Evolutionary conservation across 2,113 vertebrate genomes (phyloP).

Genomic region (Meles meles): DNA sequence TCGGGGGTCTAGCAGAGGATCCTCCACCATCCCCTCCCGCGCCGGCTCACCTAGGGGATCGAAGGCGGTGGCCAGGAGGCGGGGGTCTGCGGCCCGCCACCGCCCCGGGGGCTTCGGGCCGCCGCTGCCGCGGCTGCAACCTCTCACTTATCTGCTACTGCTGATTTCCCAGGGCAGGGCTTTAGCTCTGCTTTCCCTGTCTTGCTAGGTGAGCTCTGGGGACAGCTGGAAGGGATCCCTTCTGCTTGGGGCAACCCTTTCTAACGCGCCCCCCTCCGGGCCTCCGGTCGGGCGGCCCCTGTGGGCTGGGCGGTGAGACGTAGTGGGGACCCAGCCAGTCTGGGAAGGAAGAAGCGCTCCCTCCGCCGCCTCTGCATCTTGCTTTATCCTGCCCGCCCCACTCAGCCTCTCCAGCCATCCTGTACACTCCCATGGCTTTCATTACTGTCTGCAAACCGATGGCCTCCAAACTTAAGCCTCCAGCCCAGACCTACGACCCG

Average conservation of each 20-base stretch:
- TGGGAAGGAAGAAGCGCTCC: background rate
- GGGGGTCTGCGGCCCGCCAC: conserved; percentile 37
- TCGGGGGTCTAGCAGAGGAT: background rate
- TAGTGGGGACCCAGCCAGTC: background rate
- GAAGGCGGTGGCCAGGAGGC: background rate
- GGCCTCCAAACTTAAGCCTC: background rate
- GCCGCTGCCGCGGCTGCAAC: background rate
- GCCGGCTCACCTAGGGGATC: background rate
- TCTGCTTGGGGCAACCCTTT: background rate
- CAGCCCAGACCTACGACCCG: background rate
- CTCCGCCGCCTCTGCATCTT: background rate
- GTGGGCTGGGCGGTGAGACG: background rate
- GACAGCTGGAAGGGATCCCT: background rate
- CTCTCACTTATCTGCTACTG: background rate
- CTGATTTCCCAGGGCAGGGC: background rate
- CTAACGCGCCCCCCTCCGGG: background rate
- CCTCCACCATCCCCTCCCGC: background rate
- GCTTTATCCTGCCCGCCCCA: background rate
- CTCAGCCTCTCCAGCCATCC: background rate
- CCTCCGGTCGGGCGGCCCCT: background rate
- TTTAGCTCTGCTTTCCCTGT: background rate
- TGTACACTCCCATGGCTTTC: background rate
- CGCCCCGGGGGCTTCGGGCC: background rate
- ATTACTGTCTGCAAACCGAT: background rate
- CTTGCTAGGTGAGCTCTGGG: background rate